A percentile compares a stretch with the other conserved stretches of the same genome.
phyloP scores from a whole-genome alignment of 1,140 invertebrate species.

The Drosophila ironensis region DNA sequence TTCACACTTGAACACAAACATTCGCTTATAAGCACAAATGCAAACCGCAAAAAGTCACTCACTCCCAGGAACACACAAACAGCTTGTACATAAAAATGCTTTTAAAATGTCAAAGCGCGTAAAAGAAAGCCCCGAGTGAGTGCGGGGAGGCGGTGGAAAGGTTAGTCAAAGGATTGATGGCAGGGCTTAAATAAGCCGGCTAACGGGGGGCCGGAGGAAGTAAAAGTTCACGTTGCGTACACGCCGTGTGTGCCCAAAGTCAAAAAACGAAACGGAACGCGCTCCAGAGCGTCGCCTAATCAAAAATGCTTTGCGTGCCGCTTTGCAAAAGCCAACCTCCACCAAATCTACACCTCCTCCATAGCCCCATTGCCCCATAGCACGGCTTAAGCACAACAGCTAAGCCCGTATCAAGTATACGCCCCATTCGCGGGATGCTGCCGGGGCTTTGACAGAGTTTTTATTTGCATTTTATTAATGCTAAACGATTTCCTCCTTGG shows the following conservation, averaged over 20 bases:
- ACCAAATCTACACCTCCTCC: constrained; percentile 2
- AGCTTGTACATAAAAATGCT: constrained; percentile 69
- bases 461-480: constrained; percentile 67
- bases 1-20: constrained; percentile 37
- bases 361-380: constrained; percentile 1
- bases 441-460: constrained; percentile 46
- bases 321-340: constrained; percentile 26
- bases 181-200: constrained; percentile 59
- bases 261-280: constrained; percentile 56
- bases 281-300: constrained; percentile 62
- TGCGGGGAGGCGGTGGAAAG: not conserved
- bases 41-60: constrained; percentile 65
- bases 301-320: constrained; percentile 76
- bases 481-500: constrained; percentile 39
- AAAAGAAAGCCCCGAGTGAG: constrained; percentile 43
- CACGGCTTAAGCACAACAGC: not conserved
- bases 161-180: constrained; percentile 71
- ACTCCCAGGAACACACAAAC: constrained; percentile 14
- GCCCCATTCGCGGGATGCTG: constrained; percentile 34
- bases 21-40: constrained; percentile 18
- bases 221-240: constrained; percentile 71
- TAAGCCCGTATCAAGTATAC: constrained; percentile 51
- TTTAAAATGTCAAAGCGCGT: constrained; percentile 79
- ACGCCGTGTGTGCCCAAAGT: constrained; percentile 56
- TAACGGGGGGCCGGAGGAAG: not conserved